A percentile compares a stretch with the other conserved stretches of the same genome.
Conservation (phyloP, 2,888 invertebrate genomes). For the Campopleginae sp. region DNA sequence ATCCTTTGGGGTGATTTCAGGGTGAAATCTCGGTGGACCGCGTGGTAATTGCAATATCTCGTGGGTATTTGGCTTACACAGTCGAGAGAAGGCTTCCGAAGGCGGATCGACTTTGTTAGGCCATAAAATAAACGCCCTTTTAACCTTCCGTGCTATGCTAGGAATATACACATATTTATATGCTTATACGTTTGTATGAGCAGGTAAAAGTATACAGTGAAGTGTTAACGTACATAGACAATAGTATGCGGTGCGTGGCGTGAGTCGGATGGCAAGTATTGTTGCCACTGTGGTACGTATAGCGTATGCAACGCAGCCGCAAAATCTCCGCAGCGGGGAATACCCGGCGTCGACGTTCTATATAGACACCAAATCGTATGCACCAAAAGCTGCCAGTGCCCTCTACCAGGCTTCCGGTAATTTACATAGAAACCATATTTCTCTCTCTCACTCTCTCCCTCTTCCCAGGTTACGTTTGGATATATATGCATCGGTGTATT, state of each 20-base stretch:
- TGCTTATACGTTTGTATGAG: constrained; percentile 3
- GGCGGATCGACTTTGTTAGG: neutral
- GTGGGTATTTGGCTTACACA: neutral
- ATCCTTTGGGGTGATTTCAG: constrained; percentile 49
- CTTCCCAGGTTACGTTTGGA: constrained; percentile 32
- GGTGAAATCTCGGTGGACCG: constrained; percentile 53
- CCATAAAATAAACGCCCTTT: constrained; percentile 17
- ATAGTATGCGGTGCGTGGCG: constrained; percentile 1
- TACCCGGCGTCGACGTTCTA: constrained; percentile 54
- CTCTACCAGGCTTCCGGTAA: constrained; percentile 60
- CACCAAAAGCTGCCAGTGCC: constrained; percentile 53
- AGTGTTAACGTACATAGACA: constrained; percentile 4
- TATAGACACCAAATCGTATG: constrained; percentile 35
- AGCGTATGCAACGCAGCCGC: constrained; percentile 42
- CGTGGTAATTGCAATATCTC: constrained; percentile 42
- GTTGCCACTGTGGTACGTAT: constrained; percentile 28
- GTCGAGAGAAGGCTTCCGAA: neutral
- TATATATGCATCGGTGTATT: neutral
- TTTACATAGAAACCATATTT: constrained; percentile 66
- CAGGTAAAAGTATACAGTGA: neutral
- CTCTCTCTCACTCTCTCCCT: constrained; percentile 64
- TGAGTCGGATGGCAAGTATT: constrained; percentile 44
- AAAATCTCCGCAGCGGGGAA: constrained; percentile 58
- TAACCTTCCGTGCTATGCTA: neutral
- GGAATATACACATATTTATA: constrained; percentile 11